These are phyloP conservation scores for Otus sunia DNA, from an alignment of 2,113 vertebrate species.

Conservation along the genomic window DNA sequence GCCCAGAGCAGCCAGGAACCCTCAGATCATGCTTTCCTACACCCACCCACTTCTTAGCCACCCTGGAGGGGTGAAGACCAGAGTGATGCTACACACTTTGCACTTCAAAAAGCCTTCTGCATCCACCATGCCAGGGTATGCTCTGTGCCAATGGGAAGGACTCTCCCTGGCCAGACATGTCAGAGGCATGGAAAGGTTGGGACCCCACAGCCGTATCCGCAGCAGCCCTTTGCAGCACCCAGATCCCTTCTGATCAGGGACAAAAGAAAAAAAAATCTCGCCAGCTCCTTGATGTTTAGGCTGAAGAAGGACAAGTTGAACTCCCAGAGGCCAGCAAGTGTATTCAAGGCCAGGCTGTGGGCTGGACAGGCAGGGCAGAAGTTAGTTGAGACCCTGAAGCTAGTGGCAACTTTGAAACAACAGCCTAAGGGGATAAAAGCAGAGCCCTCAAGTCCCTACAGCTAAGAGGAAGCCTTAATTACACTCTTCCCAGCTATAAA, in stretches of 20 bases:
- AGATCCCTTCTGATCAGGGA: neutral
- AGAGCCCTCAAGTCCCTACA: neutral
- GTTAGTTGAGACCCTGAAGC: neutral
- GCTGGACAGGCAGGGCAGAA: neutral
- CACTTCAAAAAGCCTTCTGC: neutral
- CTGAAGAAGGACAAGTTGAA: neutral
- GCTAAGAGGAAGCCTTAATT: neutral
- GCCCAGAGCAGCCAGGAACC: neutral
- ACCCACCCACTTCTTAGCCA: neutral
- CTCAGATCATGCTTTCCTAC: neutral
- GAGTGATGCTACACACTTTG: neutral
- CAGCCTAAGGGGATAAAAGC: neutral
- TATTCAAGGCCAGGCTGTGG: neutral
- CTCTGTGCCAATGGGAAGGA: neutral
- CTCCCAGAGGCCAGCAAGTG: neutral
- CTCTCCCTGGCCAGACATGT: neutral
- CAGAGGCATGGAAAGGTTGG: neutral
- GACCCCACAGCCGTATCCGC: neutral
- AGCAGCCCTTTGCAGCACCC: neutral
- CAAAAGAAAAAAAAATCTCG: neutral
- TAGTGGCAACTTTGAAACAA: neutral
- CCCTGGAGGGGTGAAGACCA: neutral
- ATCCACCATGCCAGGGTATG: fast-evolving
- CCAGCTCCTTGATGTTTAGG: neutral
- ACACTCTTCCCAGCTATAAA: neutral